Percentiles rank a stretch among this genome's conserved stretches.
Evolutionary conservation across 2,888 invertebrate genomes (phyloP).

Genomic region (Melinaea marsaeus): DNA sequence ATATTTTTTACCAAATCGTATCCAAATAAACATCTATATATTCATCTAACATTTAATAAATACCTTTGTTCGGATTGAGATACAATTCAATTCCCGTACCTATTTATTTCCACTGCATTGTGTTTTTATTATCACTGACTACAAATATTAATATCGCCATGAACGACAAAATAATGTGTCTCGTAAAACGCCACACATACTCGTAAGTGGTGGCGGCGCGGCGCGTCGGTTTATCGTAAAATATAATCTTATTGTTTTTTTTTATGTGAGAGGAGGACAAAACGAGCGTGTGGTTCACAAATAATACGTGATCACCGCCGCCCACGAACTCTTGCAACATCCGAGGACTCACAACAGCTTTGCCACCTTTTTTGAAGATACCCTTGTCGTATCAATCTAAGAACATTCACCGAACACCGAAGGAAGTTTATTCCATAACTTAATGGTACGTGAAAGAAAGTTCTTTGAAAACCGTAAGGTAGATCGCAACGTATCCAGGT

Average conservation of each 20-base stretch:
- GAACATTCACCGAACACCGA: too few species aligned
- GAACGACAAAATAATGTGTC: neutral
- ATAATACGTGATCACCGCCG: too few species aligned
- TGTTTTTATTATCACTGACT: slow-evolving; percentile 1
- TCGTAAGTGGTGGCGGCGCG: slow-evolving; percentile 5
- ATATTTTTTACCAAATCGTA: neutral
- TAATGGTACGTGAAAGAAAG: too few species aligned
- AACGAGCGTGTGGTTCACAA: too few species aligned
- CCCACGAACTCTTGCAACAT: too few species aligned
- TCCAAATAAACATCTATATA: neutral
- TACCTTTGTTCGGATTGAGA: neutral
- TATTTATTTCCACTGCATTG: neutral
- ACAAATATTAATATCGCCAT: slow-evolving; percentile 9
- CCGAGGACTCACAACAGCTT: too few species aligned
- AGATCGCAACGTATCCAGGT: too few species aligned
- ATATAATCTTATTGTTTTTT: neutral
- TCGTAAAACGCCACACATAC: slow-evolving; percentile 6
- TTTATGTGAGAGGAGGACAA: too few species aligned
- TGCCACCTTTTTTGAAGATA: too few species aligned
- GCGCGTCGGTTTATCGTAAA: slow-evolving; percentile 8
- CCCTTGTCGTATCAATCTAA: too few species aligned
- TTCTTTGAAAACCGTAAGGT: too few species aligned
- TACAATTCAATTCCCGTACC: neutral
- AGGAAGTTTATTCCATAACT: too few species aligned
- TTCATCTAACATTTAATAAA: neutral